phyloP scores from a whole-genome alignment of 2,888 invertebrate genomes.

The Hemaris fuciformis region DNA sequence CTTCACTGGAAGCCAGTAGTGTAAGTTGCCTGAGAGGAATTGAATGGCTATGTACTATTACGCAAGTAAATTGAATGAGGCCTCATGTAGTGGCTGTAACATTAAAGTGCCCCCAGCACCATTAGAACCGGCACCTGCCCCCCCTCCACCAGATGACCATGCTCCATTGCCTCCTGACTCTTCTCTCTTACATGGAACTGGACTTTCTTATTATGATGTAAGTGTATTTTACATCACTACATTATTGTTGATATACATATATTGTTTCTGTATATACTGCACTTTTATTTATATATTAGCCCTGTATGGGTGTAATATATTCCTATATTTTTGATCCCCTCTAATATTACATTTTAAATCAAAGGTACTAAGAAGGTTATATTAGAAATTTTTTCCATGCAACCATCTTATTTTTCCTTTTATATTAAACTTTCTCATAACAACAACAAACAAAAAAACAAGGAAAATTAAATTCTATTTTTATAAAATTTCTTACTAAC shows the following conservation, averaged over 20 bases:
- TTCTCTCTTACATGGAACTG: conserved; percentile 61
- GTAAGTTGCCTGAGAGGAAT: conserved; percentile 50
- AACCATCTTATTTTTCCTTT: too few species aligned
- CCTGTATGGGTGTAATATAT: too few species aligned
- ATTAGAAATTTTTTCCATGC: too few species aligned
- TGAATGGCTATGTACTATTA: conserved; percentile 87
- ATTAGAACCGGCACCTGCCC: conserved; percentile 54
- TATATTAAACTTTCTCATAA: too few species aligned
- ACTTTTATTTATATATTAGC: neutral
- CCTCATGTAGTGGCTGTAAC: conserved; percentile 82
- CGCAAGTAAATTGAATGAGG: conserved; percentile 85
- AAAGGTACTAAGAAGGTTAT: too few species aligned
- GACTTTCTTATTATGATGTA: conserved; percentile 74
- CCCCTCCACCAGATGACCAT: conserved; percentile 60
- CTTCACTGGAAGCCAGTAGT: conserved; percentile 43
- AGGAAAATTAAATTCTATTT: too few species aligned
- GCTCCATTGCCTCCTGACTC: conserved; percentile 62
- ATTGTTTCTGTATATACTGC: neutral
- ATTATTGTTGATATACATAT: neutral
- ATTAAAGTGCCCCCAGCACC: conserved; percentile 70
- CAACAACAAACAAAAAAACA: too few species aligned
- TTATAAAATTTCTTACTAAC: too few species aligned
- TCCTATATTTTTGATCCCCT: too few species aligned
- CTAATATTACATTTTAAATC: too few species aligned
- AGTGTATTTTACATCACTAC: conserved; percentile 32